A percentile compares a stretch with the other conserved stretches of the same genome.
These are phyloP conservation scores for Heliconius sara DNA, from an alignment of 2,888 invertebrate species.

Conservation along the genomic window DNA sequence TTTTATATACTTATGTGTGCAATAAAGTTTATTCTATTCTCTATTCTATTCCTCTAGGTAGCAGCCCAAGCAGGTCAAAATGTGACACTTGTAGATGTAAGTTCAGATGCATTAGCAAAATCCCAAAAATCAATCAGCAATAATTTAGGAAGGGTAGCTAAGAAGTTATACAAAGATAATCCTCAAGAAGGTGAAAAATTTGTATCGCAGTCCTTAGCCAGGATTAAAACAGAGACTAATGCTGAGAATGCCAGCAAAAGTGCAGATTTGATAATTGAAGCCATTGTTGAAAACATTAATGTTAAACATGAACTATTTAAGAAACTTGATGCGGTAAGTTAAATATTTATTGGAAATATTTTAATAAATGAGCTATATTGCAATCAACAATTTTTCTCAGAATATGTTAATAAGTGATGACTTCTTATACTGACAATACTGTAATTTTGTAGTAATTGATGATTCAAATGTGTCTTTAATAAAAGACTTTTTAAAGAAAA, in stretches of 20 bases:
- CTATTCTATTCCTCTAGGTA: conserved; percentile 85
- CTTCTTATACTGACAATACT: too few species aligned
- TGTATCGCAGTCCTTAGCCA: conserved; percentile 84
- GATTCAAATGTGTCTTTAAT: not conserved
- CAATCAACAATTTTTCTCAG: too few species aligned
- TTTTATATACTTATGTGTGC: too few species aligned
- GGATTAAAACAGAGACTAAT: conserved; percentile 86
- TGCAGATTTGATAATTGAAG: conserved; percentile 92
- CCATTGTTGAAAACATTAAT: conserved; percentile 92
- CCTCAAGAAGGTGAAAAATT: conserved; percentile 87
- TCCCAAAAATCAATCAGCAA: conserved; percentile 87
- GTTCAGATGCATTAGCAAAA: conserved; percentile 88
- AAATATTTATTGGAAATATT: conserved; percentile 8
- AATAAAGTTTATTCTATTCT: too few species aligned
- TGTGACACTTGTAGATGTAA: conserved; percentile 92
- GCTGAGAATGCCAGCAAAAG: conserved; percentile 85
- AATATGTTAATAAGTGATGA: not conserved
- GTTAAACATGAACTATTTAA: conserved; percentile 90
- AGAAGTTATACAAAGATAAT: conserved; percentile 89
- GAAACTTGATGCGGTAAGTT: conserved; percentile 86
- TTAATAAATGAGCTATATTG: too few species aligned
- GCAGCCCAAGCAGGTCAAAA: conserved; percentile 92
- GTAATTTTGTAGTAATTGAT: not conserved
- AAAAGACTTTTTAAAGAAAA: not conserved
- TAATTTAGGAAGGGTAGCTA: conserved; percentile 90